Evolutionary conservation across 1,140 invertebrate genomes (phyloP).

Genomic region (Meteorus sp.): DNA sequence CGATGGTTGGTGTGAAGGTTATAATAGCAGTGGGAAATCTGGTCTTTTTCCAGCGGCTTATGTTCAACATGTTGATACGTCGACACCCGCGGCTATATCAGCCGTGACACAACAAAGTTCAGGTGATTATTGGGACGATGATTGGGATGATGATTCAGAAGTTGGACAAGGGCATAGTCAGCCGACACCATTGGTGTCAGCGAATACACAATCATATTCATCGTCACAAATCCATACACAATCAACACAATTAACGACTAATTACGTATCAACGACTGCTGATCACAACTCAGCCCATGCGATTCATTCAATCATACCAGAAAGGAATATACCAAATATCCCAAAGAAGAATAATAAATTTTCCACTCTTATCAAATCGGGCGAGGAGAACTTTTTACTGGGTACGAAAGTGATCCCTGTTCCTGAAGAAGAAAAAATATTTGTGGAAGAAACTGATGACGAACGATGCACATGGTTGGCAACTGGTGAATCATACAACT

Average conservation of each 20-base stretch:
- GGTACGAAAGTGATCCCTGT: constrained; percentile 74
- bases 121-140: constrained; percentile 77
- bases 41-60: constrained; percentile 93
- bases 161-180: constrained; percentile 68
- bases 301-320: constrained; percentile 59
- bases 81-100: constrained; percentile 27
- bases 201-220: too few relatives aligned
- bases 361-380: constrained; percentile 88
- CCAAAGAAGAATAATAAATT: constrained; percentile 83
- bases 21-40: constrained; percentile 74
- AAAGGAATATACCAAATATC: constrained; percentile 61
- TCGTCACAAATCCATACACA: too few relatives aligned
- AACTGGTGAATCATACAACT: constrained; percentile 73
- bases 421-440: constrained; percentile 76
- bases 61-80: constrained; percentile 65
- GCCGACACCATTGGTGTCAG: constrained; percentile 37
- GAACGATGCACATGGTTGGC: constrained; percentile 75
- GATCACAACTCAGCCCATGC: constrained; percentile 58
- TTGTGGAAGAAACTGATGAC: constrained; percentile 69
- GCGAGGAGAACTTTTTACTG: constrained; percentile 89
- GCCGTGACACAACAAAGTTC: constrained; percentile 52
- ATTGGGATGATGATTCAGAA: constrained; percentile 89
- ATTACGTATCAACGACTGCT: constrained; percentile 46
- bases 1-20: constrained; percentile 96
- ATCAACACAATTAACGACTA: too few relatives aligned